Evolutionary conservation across 2,888 invertebrate genomes (phyloP).

Genomic region (Megaustenia siamemsis): DNA sequence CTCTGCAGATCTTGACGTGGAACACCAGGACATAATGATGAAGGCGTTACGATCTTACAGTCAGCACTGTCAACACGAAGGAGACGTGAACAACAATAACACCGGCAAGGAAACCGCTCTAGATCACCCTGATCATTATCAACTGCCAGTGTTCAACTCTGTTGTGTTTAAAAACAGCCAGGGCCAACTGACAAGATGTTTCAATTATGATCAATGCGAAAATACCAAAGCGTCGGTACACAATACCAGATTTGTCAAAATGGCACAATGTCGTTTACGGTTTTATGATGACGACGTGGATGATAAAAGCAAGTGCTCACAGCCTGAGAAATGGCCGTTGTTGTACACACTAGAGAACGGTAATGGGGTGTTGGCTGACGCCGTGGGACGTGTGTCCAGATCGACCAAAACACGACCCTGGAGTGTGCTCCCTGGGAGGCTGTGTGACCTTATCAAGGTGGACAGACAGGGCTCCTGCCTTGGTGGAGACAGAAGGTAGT

Average conservation of each 20-base stretch:
- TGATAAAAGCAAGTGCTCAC: neutral
- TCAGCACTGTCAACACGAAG: slow-evolving; percentile 14
- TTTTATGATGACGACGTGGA: slow-evolving; percentile 35
- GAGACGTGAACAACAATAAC: neutral
- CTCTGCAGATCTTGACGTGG: slow-evolving; percentile 38
- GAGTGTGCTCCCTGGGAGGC: slow-evolving; percentile 5
- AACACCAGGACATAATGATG: slow-evolving; percentile 42
- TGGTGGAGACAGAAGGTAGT: neutral
- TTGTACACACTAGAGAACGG: slow-evolving; percentile 30
- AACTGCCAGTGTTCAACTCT: no score
- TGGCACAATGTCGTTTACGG: slow-evolving; percentile 39
- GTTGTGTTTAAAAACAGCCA: no score
- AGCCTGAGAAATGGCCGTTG: neutral
- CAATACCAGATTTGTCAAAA: slow-evolving; percentile 11
- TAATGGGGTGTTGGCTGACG: slow-evolving; percentile 37
- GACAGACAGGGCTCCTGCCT: neutral
- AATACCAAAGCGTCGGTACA: no score
- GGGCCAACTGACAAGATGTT: no score
- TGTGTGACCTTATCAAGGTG: neutral
- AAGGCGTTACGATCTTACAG: slow-evolving; percentile 36
- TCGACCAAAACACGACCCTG: slow-evolving; percentile 32
- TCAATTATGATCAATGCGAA: no score
- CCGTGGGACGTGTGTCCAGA: slow-evolving; percentile 36
- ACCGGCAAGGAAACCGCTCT: neutral
- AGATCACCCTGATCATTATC: no score